phyloP scores from a whole-genome alignment of 2,888 invertebrate genomes.

The Colletes collaris region DNA sequence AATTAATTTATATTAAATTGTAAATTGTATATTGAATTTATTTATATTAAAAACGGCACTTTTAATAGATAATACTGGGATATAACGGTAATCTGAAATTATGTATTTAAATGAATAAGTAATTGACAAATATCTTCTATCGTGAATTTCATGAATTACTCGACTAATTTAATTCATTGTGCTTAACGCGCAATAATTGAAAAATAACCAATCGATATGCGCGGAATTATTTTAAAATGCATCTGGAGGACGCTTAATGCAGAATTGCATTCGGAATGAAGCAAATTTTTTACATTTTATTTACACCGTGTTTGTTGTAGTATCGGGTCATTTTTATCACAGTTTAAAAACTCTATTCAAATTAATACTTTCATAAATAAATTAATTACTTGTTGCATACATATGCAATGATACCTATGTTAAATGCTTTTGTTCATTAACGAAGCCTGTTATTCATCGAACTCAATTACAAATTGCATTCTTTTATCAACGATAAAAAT shows the following conservation, averaged over 20 bases:
- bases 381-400: too few relatives aligned
- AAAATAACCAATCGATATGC: constrained; percentile 12
- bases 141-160: constrained; percentile 17
- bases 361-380: too few relatives aligned
- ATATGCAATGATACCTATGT: too few relatives aligned
- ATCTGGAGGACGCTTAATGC: background rate
- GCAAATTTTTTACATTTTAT: constrained; percentile 35
- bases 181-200: constrained; percentile 10
- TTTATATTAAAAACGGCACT: background rate
- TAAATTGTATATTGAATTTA: background rate
- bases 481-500: too few relatives aligned
- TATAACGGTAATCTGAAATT: constrained; percentile 16
- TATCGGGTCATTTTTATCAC: too few relatives aligned
- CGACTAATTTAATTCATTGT: constrained; percentile 18
- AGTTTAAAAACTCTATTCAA: too few relatives aligned
- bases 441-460: too few relatives aligned
- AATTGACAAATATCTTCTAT: constrained; percentile 22
- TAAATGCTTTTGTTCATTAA: too few relatives aligned
- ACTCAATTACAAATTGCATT: too few relatives aligned
- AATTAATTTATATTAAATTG: constrained; percentile 8
- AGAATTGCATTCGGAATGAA: background rate
- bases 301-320: constrained; percentile 28
- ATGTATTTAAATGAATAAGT: constrained; percentile 17
- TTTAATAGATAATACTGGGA: constrained; percentile 26
- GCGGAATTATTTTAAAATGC: background rate